Conservation (phyloP, 2,113 vertebrate species). For the Ochotona princeps region DNA sequence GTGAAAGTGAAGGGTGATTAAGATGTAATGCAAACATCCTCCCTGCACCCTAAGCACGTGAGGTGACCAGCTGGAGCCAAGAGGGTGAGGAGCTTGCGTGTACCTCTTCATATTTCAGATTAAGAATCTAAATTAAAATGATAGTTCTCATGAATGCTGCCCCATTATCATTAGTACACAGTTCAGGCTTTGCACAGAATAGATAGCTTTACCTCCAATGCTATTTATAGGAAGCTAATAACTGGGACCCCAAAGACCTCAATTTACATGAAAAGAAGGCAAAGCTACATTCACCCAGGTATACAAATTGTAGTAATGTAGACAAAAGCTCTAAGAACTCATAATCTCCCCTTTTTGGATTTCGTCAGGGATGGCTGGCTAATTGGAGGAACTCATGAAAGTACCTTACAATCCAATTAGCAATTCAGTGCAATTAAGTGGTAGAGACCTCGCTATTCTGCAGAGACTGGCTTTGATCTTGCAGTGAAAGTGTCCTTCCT, state of each 20-base stretch:
- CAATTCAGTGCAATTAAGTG: conserved; percentile 91
- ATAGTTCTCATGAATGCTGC: neutral
- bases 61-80: neutral
- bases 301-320: conserved; percentile 77
- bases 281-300: conserved; percentile 83
- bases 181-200: conserved; percentile 74
- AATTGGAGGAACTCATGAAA: conserved; percentile 90
- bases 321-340: conserved; percentile 85
- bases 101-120: conserved; percentile 59
- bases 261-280: conserved; percentile 84
- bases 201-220: conserved; percentile 73
- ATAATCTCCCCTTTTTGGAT: conserved; percentile 87
- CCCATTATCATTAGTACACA: conserved; percentile 75
- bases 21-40: conserved; percentile 17
- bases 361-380: conserved; percentile 87
- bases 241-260: conserved; percentile 79
- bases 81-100: neutral
- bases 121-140: conserved; percentile 67
- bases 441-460: conserved; percentile 87
- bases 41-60: neutral
- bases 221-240: conserved; percentile 77
- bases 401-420: conserved; percentile 92
- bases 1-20: neutral
- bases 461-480: conserved; percentile 89
- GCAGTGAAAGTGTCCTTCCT: conserved; percentile 88